A percentile compares a stretch with the other conserved stretches of the same genome.
phyloP scores from a whole-genome alignment of 2,888 invertebrate species.

The Xestia c-nigrum region DNA sequence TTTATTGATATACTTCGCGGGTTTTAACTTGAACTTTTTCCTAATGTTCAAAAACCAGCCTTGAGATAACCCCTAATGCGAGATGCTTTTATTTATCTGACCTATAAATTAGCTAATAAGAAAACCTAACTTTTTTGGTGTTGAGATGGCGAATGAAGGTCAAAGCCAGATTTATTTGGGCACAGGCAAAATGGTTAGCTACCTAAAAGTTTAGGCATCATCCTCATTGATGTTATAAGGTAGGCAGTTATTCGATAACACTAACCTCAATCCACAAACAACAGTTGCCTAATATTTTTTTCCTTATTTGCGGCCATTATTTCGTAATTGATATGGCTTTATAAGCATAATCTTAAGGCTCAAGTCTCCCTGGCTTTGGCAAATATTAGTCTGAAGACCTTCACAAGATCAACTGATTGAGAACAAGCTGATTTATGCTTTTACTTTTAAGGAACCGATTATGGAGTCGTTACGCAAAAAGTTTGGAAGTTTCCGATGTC shows the following conservation, averaged over 20 bases:
- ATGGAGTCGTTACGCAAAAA: background rate
- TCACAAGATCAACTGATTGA: background rate
- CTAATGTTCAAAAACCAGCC: background rate
- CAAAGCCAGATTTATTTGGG: constrained; percentile 1
- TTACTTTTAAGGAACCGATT: background rate
- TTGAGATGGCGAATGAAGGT: background rate
- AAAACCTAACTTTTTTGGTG: background rate
- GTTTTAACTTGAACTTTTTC: background rate
- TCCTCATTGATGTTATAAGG: background rate
- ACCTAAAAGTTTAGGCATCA: background rate
- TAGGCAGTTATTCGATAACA: background rate
- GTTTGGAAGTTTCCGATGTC: background rate
- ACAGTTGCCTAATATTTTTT: background rate
- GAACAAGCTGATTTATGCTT: background rate
- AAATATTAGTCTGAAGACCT: background rate
- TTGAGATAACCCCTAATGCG: background rate
- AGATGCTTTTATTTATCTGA: background rate
- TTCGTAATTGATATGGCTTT: too few species aligned
- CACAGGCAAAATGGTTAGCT: background rate
- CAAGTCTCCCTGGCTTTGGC: background rate
- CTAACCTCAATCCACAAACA: background rate
- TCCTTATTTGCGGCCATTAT: background rate
- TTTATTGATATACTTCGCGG: background rate
- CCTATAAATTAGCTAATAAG: background rate
- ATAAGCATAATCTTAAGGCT: background rate